These are phyloP conservation scores for Todiramphus chloris DNA, from an alignment of 2,113 vertebrate species.

Conservation along the genomic window DNA sequence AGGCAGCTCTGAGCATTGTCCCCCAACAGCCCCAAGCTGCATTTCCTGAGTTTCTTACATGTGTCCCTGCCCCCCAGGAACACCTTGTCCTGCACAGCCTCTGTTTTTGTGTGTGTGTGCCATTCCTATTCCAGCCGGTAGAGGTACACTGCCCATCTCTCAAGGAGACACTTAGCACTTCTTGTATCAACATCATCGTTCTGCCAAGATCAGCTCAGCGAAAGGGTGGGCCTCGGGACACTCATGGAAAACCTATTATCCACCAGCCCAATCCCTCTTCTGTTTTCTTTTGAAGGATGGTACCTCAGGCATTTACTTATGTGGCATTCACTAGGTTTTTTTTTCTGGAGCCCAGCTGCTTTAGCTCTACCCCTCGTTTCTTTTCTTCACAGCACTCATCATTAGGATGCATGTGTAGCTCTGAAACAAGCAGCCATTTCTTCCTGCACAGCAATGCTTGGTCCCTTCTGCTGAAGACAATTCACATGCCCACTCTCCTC, in stretches of 20 bases:
- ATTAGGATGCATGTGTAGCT: neutral
- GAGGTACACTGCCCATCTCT: neutral
- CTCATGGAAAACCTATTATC: neutral
- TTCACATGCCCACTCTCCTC: neutral
- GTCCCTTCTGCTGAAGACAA: constrained; percentile 14
- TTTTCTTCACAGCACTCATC: neutral
- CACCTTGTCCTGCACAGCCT: rapidly evolving
- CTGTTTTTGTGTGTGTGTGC: neutral
- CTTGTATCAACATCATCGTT: neutral
- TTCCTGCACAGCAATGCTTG: neutral
- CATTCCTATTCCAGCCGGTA: neutral
- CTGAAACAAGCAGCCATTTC: constrained; percentile 1
- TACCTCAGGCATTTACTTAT: neutral
- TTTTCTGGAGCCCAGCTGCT: neutral
- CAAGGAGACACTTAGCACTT: rapidly evolving
- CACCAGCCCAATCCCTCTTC: neutral
- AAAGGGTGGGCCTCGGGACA: neutral
- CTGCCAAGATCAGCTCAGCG: neutral
- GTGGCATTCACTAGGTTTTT: neutral
- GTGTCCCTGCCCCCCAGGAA: neutral
- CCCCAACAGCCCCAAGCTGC: neutral
- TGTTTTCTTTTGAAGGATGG: neutral
- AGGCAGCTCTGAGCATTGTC: neutral
- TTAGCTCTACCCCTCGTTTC: neutral
- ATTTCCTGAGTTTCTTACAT: neutral